These are phyloP conservation scores for Barbus barbus DNA, from an alignment of 2,113 vertebrate species.

Conservation along the genomic window DNA sequence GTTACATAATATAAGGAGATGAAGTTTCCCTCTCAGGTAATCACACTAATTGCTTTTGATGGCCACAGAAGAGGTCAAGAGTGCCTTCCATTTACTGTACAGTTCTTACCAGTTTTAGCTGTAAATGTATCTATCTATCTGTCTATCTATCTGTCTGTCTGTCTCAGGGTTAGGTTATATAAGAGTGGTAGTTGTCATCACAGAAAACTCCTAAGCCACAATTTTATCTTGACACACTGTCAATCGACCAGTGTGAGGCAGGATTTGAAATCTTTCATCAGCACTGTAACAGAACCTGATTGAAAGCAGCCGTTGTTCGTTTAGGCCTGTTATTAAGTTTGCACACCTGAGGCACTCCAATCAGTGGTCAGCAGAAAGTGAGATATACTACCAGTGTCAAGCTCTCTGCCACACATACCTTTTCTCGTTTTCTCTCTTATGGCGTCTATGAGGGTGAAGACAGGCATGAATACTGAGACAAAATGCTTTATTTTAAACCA, in stretches of 20 bases:
- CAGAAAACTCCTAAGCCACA: neutral
- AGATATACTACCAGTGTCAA: conserved; percentile 29
- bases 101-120: neutral
- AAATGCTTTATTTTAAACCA: conserved; percentile 45
- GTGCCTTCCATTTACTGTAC: neutral
- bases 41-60: conserved; percentile 58
- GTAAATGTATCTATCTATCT: no score
- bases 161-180: neutral
- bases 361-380: conserved; percentile 32
- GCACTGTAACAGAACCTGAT: neutral
- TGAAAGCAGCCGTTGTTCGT: conserved; percentile 9
- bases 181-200: conserved; percentile 3
- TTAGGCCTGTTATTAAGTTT: conserved; percentile 9
- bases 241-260: neutral
- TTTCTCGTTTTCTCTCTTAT: neutral
- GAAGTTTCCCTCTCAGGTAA: conserved; percentile 38
- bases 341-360: conserved; percentile 6
- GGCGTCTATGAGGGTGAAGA: neutral
- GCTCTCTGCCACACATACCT: neutral
- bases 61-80: conserved; percentile 27
- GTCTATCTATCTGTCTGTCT: neutral
- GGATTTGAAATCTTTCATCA: neutral
- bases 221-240: conserved; percentile 1
- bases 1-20: conserved; percentile 5
- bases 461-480: conserved; percentile 51